Conservation (phyloP, 2,888 invertebrate species). For the Ethmia dodecea region DNA sequence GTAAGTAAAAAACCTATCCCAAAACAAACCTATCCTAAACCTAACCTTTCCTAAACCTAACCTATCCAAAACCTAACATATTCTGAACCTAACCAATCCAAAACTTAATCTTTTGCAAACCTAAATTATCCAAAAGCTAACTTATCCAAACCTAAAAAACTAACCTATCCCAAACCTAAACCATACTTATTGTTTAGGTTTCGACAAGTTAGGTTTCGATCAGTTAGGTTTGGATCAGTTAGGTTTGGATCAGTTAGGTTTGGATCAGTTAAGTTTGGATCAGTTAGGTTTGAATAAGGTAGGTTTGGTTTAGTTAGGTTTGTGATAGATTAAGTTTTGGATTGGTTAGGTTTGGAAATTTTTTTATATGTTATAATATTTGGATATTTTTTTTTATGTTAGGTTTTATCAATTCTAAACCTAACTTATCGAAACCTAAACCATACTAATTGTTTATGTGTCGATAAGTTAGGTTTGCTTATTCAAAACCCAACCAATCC, state of each 20-base stretch:
- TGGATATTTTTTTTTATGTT: neutral
- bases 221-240: neutral
- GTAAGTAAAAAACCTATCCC: too few species aligned
- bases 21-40: neutral
- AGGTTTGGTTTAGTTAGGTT: neutral
- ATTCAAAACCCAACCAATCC: neutral
- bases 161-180: neutral
- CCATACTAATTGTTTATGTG: constrained; percentile 1
- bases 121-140: neutral
- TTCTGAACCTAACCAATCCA: neutral
- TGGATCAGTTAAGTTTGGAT: neutral
- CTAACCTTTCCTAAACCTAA: neutral
- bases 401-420: neutral
- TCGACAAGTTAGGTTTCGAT: neutral
- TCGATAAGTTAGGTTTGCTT: constrained; percentile 15
- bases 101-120: neutral
- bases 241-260: neutral
- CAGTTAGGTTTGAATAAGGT: constrained; percentile 1
- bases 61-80: neutral
- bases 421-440: neutral
- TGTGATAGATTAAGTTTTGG: neutral
- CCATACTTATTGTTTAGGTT: neutral
- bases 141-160: neutral
- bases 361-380: neutral
- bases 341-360: neutral